Conservation (phyloP, 92 coral and sea anemone species). For the Meandrina meandrites region DNA sequence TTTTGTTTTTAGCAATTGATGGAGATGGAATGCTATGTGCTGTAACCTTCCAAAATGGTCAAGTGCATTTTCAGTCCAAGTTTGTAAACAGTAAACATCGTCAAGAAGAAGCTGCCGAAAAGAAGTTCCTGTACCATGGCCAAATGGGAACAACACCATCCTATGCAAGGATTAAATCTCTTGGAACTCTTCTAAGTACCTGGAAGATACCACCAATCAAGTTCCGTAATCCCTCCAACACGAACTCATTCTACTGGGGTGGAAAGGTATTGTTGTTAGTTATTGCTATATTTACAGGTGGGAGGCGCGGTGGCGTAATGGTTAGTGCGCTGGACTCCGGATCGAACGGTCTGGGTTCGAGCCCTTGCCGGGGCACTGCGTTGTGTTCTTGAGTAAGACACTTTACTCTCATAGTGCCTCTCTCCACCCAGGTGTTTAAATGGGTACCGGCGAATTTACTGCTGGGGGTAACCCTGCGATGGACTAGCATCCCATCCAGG, state of each 20-base stretch:
- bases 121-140: conserved; percentile 61
- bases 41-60: conserved; percentile 75
- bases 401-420: too few species aligned
- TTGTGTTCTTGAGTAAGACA: too few species aligned
- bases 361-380: too few species aligned
- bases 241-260: conserved; percentile 89
- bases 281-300: neutral
- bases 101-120: conserved; percentile 54
- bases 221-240: conserved; percentile 87
- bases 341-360: too few species aligned
- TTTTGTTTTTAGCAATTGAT: conserved; percentile 70
- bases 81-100: conserved; percentile 77
- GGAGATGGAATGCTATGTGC: conserved; percentile 97
- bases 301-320: too few species aligned
- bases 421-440: too few species aligned
- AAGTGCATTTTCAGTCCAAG: conserved; percentile 79
- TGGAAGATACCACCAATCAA: conserved; percentile 48
- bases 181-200: conserved; percentile 35
- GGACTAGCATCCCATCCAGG: too few species aligned
- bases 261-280: conserved; percentile 62
- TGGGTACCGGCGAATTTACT: too few species aligned
- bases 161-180: conserved; percentile 26
- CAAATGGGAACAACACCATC: conserved; percentile 79
- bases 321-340: too few species aligned
- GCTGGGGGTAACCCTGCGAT: too few species aligned